These are phyloP conservation scores for Lethrus apterus DNA, from an alignment of 1,140 invertebrate species.

Conservation along the genomic window DNA sequence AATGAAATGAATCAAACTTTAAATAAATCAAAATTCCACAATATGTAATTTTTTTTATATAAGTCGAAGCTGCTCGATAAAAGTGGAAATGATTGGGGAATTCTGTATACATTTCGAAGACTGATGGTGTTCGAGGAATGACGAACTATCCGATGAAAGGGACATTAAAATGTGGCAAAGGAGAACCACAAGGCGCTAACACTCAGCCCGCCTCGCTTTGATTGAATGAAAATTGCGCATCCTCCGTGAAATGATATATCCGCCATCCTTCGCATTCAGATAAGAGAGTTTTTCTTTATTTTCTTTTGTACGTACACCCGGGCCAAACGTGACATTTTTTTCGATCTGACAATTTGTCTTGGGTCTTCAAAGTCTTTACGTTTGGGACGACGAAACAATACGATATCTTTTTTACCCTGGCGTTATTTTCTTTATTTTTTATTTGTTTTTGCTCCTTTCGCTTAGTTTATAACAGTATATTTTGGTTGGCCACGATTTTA, in stretches of 20 bases:
- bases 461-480: too few relatives aligned
- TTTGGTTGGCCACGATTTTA: too few relatives aligned
- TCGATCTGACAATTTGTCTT: conserved; percentile 21
- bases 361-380: conserved; percentile 1
- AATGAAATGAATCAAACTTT: too few relatives aligned
- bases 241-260: conserved; percentile 27
- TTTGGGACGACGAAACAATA: conserved; percentile 16
- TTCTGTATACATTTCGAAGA: too few relatives aligned
- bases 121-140: conserved; percentile 22
- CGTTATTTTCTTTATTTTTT: too few relatives aligned
- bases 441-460: too few relatives aligned
- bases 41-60: too few relatives aligned
- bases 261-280: conserved; percentile 19
- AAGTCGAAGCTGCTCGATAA: too few relatives aligned
- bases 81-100: too few relatives aligned
- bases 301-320: conserved; percentile 17
- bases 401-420: too few relatives aligned
- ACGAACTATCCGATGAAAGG: conserved; percentile 22
- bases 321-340: conserved; percentile 23
- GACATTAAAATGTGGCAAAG: background rate
- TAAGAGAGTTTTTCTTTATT: conserved; percentile 20
- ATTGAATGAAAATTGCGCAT: conserved; percentile 33
- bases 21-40: too few relatives aligned
- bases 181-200: conserved; percentile 22
- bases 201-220: conserved; percentile 23